A percentile compares a stretch with the other conserved stretches of the same genome.
Evolutionary conservation across 2,797 vertebrate genomes (phyloP).

Genomic region (Sorex maritimensis): DNA sequence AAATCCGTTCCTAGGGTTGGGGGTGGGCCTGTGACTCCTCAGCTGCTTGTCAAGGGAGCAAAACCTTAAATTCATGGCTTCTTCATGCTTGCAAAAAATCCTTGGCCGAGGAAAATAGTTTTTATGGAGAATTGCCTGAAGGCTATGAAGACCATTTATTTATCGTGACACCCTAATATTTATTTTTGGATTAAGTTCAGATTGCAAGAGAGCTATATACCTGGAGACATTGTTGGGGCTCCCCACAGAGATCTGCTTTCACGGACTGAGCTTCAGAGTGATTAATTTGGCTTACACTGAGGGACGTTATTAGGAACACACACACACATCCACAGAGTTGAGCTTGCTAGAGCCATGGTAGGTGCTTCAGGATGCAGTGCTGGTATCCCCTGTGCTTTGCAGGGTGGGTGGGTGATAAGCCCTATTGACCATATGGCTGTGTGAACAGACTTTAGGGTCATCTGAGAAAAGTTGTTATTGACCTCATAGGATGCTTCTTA

Average conservation of each 20-base stretch:
- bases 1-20: not conserved
- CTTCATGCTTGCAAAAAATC: constrained; percentile 16
- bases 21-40: not conserved
- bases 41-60: not conserved
- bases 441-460: not conserved
- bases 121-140: constrained; percentile 65
- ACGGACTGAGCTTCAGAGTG: constrained; percentile 13
- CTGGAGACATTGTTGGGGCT: constrained; percentile 47
- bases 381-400: not conserved
- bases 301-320: constrained; percentile 47
- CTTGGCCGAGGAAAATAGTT: constrained; percentile 55
- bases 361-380: not conserved
- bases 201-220: constrained; percentile 50
- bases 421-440: not conserved
- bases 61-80: constrained; percentile 41
- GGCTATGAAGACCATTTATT: constrained; percentile 72
- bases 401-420: not conserved
- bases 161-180: constrained; percentile 78
- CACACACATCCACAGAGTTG: not conserved
- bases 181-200: constrained; percentile 71
- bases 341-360: not conserved
- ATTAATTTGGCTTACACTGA: constrained; percentile 9
- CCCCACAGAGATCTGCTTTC: constrained; percentile 16
- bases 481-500: not conserved
- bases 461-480: not conserved